Percentiles rank a stretch among this genome's conserved stretches.
These are phyloP conservation scores for Tenthredo notha DNA, from an alignment of 2,888 invertebrate species.

Conservation along the genomic window DNA sequence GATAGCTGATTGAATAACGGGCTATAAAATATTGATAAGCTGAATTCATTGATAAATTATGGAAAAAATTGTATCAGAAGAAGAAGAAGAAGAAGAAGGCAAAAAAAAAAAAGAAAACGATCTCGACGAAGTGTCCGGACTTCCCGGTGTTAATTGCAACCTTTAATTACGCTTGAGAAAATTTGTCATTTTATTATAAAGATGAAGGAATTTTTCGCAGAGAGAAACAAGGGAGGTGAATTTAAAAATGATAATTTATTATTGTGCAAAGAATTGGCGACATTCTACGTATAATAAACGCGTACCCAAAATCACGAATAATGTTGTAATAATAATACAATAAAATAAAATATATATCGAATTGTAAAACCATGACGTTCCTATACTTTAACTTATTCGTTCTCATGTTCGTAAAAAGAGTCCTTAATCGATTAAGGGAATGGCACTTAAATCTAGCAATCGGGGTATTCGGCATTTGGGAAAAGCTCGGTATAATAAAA, in stretches of 20 bases:
- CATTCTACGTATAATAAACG: neutral
- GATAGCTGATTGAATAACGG: constrained; percentile 13
- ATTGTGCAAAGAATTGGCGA: neutral
- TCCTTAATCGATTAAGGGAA: constrained; percentile 18
- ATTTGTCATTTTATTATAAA: neutral
- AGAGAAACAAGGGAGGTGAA: neutral
- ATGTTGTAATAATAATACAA: neutral
- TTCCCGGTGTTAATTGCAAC: neutral
- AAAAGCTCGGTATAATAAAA: neutral
- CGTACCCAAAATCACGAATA: no score
- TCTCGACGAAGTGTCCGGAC: neutral
- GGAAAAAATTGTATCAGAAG: neutral
- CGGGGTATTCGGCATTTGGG: neutral
- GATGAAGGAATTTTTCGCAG: neutral
- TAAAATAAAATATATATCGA: neutral
- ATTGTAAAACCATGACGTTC: neutral
- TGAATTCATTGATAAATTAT: neutral
- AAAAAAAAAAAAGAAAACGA: neutral
- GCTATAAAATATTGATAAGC: neutral
- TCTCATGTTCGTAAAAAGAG: constrained; percentile 9
- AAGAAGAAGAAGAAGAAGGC: neutral
- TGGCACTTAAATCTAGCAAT: neutral
- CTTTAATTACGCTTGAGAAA: neutral
- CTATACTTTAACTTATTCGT: neutral
- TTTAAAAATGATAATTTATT: neutral